phyloP scores from a whole-genome alignment of 2,797 vertebrate genomes.

The Hipposideros larvatus region DNA sequence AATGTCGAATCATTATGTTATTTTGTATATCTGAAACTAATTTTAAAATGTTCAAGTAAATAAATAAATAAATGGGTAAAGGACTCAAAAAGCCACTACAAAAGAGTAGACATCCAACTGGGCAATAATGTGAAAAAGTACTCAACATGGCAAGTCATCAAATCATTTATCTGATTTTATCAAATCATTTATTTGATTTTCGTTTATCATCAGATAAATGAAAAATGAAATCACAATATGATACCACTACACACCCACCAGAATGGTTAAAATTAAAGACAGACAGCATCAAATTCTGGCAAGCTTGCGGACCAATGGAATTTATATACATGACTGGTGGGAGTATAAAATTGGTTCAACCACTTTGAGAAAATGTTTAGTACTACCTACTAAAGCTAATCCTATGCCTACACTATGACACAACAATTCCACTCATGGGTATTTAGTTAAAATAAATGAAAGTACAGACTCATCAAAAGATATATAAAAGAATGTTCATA shows the following conservation, averaged over 20 bases:
- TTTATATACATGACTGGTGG: neutral
- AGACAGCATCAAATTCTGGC: neutral
- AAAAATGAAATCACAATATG: neutral
- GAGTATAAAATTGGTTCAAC: neutral
- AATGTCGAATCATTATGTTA: no score
- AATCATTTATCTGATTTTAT: neutral
- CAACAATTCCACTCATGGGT: neutral
- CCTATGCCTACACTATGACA: neutral
- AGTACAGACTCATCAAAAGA: neutral
- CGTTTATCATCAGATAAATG: neutral
- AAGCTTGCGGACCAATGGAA: neutral
- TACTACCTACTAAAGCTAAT: neutral
- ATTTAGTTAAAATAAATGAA: neutral
- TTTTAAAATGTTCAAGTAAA: no score
- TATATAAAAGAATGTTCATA: neutral
- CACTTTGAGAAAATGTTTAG: neutral
- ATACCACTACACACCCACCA: neutral
- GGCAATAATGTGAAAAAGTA: neutral
- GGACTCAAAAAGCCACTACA: neutral
- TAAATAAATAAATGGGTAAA: neutral
- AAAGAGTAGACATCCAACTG: neutral
- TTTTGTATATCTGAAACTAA: no score
- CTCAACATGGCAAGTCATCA: neutral
- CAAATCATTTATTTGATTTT: no score
- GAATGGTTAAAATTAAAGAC: neutral